phyloP scores from a whole-genome alignment of 2,888 invertebrate species.

The Agrochola lota region DNA sequence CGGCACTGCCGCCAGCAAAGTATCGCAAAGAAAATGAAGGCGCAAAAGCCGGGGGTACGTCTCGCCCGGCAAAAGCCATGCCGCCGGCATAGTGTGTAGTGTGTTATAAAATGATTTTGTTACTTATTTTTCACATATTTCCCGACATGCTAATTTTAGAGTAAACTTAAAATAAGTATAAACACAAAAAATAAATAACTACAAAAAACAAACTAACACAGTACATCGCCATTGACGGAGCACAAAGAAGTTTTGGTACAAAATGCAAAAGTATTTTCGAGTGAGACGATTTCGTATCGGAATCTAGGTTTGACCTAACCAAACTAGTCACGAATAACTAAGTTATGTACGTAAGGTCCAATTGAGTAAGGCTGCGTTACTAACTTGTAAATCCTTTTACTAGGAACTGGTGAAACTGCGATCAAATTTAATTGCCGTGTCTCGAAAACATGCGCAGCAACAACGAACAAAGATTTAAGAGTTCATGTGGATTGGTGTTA shows the following conservation, averaged over 20 bases:
- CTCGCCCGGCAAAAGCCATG: too few relatives aligned
- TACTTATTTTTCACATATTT: background rate
- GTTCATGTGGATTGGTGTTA: background rate
- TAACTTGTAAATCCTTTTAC: conserved; percentile 25
- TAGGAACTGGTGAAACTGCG: conserved; percentile 7
- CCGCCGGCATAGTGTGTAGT: too few relatives aligned
- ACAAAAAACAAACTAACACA: background rate
- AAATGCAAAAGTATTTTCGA: conserved; percentile 11
- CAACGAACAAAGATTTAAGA: too few relatives aligned
- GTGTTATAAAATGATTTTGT: background rate
- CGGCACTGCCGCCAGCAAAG: too few relatives aligned
- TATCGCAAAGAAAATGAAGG: too few relatives aligned
- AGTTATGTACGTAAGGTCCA: conserved; percentile 17
- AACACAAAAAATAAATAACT: background rate
- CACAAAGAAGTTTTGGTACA: background rate
- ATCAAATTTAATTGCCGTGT: conserved; percentile 5
- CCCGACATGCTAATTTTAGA: background rate
- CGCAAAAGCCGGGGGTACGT: too few relatives aligned
- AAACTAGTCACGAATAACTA: conserved; percentile 22
- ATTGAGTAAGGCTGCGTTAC: conserved; percentile 26
- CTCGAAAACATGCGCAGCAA: background rate
- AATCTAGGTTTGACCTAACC: conserved; percentile 9
- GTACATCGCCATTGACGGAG: background rate
- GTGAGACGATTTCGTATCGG: background rate
- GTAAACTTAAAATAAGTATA: background rate